These are phyloP conservation scores for Deroplatys truncata DNA, from an alignment of 2,888 invertebrate genomes.

Conservation along the genomic window DNA sequence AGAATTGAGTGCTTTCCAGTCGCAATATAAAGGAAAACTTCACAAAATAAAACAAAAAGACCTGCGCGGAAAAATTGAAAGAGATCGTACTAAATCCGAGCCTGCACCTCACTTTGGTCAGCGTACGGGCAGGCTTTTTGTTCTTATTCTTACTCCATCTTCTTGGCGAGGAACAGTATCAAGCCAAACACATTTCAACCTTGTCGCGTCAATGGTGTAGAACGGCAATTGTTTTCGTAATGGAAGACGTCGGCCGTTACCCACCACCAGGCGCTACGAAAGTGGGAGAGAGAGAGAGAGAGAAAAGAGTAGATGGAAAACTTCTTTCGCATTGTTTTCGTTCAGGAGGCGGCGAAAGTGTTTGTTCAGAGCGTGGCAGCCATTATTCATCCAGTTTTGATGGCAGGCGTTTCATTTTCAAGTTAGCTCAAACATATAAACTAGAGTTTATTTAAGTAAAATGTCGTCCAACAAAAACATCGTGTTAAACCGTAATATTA, in stretches of 20 bases:
- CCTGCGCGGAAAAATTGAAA: too few species aligned
- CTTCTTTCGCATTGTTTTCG: not conserved
- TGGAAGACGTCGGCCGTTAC: not conserved
- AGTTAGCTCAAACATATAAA: not conserved
- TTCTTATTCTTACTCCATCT: not conserved
- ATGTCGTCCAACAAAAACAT: not conserved
- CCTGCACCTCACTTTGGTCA: too few species aligned
- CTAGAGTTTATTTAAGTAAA: not conserved
- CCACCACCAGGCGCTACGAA: not conserved
- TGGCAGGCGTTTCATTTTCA: not conserved
- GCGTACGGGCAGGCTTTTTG: too few species aligned
- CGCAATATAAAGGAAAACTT: too few species aligned
- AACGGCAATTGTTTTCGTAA: not conserved
- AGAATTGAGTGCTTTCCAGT: too few species aligned
- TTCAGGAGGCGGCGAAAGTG: not conserved
- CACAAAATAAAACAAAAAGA: too few species aligned
- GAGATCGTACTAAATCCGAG: too few species aligned
- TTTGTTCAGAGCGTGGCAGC: not conserved
- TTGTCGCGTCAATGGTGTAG: not conserved
- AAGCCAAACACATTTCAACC: not conserved
- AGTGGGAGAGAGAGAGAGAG: too few species aligned
- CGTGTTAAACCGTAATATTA: too few species aligned
- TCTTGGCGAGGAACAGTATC: not conserved
- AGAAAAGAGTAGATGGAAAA: not conserved
- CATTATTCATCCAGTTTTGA: not conserved